Base-by-base conservation (phyloP, 2,113 vertebrate species). In the Sebastes fasciatus region DNA sequence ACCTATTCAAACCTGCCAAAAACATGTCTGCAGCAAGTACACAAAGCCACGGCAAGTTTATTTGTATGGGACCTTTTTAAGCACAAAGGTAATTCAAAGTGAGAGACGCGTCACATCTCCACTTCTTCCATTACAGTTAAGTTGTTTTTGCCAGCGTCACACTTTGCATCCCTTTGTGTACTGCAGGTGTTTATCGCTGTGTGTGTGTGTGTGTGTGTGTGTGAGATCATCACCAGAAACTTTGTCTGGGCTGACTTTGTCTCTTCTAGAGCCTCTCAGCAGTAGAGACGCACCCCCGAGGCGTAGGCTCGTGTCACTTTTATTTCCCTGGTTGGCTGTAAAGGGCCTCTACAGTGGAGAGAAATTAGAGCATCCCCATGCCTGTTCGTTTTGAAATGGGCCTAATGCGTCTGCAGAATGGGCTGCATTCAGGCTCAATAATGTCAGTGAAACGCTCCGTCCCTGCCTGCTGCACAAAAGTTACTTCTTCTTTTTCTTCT, bases 71-170 rank as follows among this genome's bases (percentile, higher is more conserved):
- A 82, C 78, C 69, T 70, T 93, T 48, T 85, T 46, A 69, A 88
- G 58, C 79, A 72, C 85, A 78, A 58, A 83, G 85, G 82, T 90
- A 85, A 85, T 89, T 87, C 74, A 83, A 84, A 83, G 81, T 82
- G 79, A 84, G 79, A 63, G 73, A 70, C 26, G 4, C 1, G 3
- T 84, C 80, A 69, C 65, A 87, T 84, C 61, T 75, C 46, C 45
- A 51, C 17, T 48, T 85, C 49, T 19, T 77, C 13, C 46, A 46
- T 34, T 48, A 40, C 12, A 52, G 12, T 48, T 54, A 42, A 66
- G 23, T 9, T 60, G 54, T 46, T 23, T 75, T 67, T 82, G 68
- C 43, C 5, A 66, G 60, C 64, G 65, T 70, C 75, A 49, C 57
- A 66, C 79, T 57, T 74, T 10, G 23, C 48, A 23, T 83, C 55